Evolutionary conservation across 2,888 invertebrate genomes (phyloP), one percentile per base, ranked within the genome.

Genomic region (Chymomyza amoena): DNA sequence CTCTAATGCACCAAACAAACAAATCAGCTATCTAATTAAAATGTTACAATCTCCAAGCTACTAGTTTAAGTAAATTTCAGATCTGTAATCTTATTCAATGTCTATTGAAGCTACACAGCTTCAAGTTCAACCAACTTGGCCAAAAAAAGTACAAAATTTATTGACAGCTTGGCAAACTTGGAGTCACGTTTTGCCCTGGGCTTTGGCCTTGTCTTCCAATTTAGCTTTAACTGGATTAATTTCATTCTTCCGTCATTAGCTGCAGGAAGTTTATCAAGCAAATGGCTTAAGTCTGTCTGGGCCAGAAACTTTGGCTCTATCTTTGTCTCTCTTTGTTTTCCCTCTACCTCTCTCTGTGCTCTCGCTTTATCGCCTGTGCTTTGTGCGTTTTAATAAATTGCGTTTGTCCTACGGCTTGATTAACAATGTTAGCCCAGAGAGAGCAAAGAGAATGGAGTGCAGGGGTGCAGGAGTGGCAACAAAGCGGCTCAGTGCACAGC

Each of bases 301-400:
- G 64, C 39, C 61, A 28, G 13, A 68, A 68, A 70, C 51, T 45
- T 16, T 57, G 63, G 25, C 28, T 61, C 20, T 39, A 15, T 64
- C 51, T 64, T 56, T 63, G 32, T 28, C 63, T 51, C 28, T 57
- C 69, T 57, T 39, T 50, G 32, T n/a, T n/a, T n/a, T n/a, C n/a
- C 9, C 32, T 2, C 9, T 32, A 32, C 32, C 32, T 32, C 32
- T n/a, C n/a, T n/a, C n/a, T 32, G 7, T 32, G 66, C 59, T 36
- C 61, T 61, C 68, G 62, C 68, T 69, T 65, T 75, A 13, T n/a
- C 18, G 7, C 20, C 16, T 15, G n/a, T n/a, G 54, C 16, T 66
- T 73, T 72, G 75, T 68, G 68, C 62, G 59, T 61, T 76, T 84
- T 73, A 84, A 86, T 86, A 73, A 82, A 84, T 82, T 75, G 73